Conservation (phyloP, 92 coral and sea anemone species). For the Diadumene lineata region DNA sequence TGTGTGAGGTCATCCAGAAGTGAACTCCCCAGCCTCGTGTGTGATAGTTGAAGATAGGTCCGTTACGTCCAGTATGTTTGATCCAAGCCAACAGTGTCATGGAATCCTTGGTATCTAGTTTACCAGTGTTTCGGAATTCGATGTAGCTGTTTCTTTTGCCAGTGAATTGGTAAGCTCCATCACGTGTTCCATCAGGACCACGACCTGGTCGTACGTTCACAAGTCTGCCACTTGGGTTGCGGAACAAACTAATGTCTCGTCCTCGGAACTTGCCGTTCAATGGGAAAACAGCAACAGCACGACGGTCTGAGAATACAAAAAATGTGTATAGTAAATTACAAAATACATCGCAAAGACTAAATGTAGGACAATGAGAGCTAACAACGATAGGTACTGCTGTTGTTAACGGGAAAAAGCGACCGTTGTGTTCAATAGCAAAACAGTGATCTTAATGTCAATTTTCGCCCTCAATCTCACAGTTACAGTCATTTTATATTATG, state of each 20-base stretch:
- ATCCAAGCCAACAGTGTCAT: slow-evolving; percentile 75
- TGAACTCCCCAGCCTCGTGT: slow-evolving; percentile 68
- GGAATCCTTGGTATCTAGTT: slow-evolving; percentile 55
- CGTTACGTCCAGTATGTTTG: slow-evolving; percentile 56
- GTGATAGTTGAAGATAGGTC: slow-evolving; percentile 79
- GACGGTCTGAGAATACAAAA: not conserved
- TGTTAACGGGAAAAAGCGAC: no score
- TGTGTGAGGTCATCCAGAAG: slow-evolving; percentile 55
- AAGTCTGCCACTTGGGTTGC: slow-evolving; percentile 46
- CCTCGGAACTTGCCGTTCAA: slow-evolving; percentile 45
- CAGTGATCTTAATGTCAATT: no score
- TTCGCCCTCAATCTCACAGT: no score
- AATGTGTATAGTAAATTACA: no score
- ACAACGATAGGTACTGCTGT: no score
- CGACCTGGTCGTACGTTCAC: slow-evolving; percentile 41
- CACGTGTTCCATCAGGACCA: slow-evolving; percentile 72
- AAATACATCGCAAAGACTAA: no score
- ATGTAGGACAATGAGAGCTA: not conserved
- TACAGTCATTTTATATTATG: no score
- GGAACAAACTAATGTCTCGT: slow-evolving; percentile 59
- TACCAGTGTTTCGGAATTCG: slow-evolving; percentile 61
- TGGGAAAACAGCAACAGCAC: slow-evolving; percentile 44
- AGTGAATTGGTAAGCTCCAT: slow-evolving; percentile 58
- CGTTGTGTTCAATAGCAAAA: no score
- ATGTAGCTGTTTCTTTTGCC: slow-evolving; percentile 54